Base-by-base conservation (phyloP, 2,888 invertebrate genomes). In the Dryomyza anilis region DNA sequence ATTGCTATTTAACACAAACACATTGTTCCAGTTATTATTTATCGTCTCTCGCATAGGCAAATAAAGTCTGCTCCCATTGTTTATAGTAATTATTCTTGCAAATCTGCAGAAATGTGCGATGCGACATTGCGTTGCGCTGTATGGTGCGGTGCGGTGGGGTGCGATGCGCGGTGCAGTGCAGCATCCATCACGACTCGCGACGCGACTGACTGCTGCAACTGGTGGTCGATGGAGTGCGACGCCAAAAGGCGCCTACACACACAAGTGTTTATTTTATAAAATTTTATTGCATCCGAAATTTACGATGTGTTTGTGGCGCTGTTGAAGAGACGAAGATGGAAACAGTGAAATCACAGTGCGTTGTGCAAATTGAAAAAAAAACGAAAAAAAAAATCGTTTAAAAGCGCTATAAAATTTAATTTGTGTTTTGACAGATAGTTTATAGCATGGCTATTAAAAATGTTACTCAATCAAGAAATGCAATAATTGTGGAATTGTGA, bases 1-100 rank as follows among this genome's bases (percentile, higher is more conserved):
- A n/a, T n/a, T n/a, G n/a, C n/a, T n/a, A n/a, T n/a, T n/a, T n/a
- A n/a, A n/a, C n/a, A n/a, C n/a, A n/a, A n/a, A n/a, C n/a, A n/a
- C n/a, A n/a, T n/a, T n/a, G n/a, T n/a, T n/a, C n/a, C n/a, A n/a
- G 19, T 5, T 55, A 23, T 33, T 77, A 75, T 78, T 78, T 78
- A 78, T 79, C 76, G 72, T 74, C 72, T 70, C 75, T 72, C 73
- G 74, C 78, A 78, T 78, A 78, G 78, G 76, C 78, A 79, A 76
- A 77, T 76, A 78, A 78, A 78, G 76, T 76, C n/a, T n/a, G 78
- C 78, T 77, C 79, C 78, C 79, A 77, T 78, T 78, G 76, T 76
- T 75, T 74, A 78, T 79, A 79, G 76, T 76, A 77, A 76, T 79
- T 72, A 75, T 74, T 75, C 77, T 78, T 77, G 76, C 39, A 8